Evolutionary conservation across 2,797 vertebrate genomes (phyloP).

Genomic region (Linurgus olivaceus): DNA sequence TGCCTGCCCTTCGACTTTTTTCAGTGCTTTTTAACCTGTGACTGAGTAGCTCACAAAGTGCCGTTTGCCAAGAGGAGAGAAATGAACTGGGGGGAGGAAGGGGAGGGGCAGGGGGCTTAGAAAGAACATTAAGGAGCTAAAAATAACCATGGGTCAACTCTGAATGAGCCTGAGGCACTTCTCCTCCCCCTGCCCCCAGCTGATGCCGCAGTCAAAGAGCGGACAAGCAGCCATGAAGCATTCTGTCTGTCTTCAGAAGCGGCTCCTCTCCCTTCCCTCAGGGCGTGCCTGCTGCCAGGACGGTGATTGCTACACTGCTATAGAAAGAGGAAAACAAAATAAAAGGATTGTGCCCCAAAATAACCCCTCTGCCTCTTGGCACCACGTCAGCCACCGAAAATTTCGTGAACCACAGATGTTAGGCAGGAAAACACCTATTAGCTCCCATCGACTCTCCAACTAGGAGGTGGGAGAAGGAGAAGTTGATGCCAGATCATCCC

Average conservation of each 20-base stretch:
- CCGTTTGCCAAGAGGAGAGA: conserved; percentile 57
- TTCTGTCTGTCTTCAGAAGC: not conserved
- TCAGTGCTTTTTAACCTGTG: conserved; percentile 1
- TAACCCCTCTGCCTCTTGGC: conserved; percentile 37
- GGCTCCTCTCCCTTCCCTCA: not conserved
- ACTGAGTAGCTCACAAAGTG: conserved; percentile 31
- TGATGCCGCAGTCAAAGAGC: conserved; percentile 34
- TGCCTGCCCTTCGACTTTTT: conserved; percentile 7
- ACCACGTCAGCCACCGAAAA: not conserved
- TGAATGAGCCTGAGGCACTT: conserved; percentile 8
- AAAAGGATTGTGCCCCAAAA: conserved; percentile 45
- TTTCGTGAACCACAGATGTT: not conserved
- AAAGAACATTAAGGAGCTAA: conserved; percentile 71
- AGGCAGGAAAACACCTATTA: conserved; percentile 33
- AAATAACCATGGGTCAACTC: conserved; percentile 70
- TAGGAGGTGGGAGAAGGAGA: not conserved
- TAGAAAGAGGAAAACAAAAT: conserved; percentile 52
- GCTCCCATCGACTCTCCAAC: not conserved
- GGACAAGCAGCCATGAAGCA: conserved; percentile 26
- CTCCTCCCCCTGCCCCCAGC: conserved; percentile 3
- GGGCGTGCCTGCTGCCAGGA: conserved; percentile 19
- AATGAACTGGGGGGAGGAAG: conserved; percentile 23
- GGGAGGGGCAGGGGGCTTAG: not conserved
- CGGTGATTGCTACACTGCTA: conserved; percentile 27
- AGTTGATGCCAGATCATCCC: not conserved